Evolutionary conservation across 2,797 vertebrate genomes (phyloP).

Genomic region (Phataginus tetradactyla): DNA sequence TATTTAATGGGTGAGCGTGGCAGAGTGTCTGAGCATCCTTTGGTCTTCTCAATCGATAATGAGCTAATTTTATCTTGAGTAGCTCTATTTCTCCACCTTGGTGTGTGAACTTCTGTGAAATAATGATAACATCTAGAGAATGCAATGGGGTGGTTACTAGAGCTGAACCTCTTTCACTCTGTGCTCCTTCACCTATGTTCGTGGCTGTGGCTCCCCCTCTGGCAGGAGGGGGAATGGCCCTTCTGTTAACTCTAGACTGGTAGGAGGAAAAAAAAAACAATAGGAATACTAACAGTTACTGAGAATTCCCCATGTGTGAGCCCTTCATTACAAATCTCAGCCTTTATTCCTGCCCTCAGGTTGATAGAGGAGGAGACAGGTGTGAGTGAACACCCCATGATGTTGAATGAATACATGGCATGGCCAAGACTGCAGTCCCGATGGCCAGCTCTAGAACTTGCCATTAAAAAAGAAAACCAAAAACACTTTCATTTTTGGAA

Average conservation of each 20-base stretch:
- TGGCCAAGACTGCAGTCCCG: accelerated
- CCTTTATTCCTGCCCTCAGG: background rate
- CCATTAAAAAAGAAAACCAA: background rate
- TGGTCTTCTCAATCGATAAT: conserved; percentile 46
- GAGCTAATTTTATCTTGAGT: conserved; percentile 54
- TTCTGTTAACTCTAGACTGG: background rate
- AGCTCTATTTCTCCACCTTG: conserved; percentile 3
- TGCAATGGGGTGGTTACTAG: too few species aligned
- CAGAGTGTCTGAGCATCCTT: conserved; percentile 15
- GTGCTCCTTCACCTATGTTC: accelerated
- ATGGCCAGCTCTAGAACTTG: background rate
- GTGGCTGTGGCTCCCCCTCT: accelerated
- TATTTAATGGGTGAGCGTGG: conserved; percentile 10
- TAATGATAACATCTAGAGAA: background rate
- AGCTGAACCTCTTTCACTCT: background rate
- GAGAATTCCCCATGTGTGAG: background rate
- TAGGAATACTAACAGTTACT: background rate
- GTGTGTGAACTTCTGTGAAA: background rate
- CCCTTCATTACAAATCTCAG: background rate
- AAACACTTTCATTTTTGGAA: background rate
- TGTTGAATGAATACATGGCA: background rate
- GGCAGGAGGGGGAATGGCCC: background rate
- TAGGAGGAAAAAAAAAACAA: background rate
- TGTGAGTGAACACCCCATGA: accelerated
- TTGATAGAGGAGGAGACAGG: accelerated